phyloP scores from a whole-genome alignment of 2,113 vertebrate genomes.

The Myanophis thanlyinensis region DNA sequence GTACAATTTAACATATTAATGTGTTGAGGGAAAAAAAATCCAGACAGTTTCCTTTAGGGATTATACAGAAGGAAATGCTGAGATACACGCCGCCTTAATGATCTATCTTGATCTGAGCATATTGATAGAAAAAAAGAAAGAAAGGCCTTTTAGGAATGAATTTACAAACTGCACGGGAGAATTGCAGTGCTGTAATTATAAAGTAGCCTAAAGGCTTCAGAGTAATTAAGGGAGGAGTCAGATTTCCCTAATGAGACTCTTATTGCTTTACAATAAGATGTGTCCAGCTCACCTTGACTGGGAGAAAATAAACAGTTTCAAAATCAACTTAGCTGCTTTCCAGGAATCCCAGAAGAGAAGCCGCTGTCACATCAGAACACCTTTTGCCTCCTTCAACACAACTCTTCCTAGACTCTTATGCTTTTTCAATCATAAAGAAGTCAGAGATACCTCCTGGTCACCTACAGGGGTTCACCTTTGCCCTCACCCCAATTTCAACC shows the following conservation, averaged over 20 bases:
- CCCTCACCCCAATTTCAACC: not conserved
- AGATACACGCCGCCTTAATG: slow-evolving; percentile 10
- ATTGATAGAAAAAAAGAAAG: slow-evolving; percentile 47
- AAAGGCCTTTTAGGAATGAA: slow-evolving; percentile 61
- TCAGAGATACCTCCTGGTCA: not conserved
- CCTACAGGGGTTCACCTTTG: not conserved
- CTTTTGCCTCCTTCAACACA: not conserved
- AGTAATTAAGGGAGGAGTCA: slow-evolving; percentile 52
- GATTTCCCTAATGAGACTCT: slow-evolving; percentile 49
- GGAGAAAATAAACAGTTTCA: slow-evolving; percentile 3
- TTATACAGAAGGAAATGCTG: slow-evolving; percentile 48
- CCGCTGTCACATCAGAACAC: not conserved
- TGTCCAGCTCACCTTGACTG: slow-evolving; percentile 42
- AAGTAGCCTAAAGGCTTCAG: slow-evolving; percentile 57
- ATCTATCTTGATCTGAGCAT: slow-evolving; percentile 46
- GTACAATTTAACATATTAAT: slow-evolving; percentile 49
- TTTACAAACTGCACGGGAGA: slow-evolving; percentile 56
- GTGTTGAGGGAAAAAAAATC: slow-evolving; percentile 41
- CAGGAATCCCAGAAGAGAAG: not conserved
- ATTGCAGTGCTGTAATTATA: slow-evolving; percentile 32
- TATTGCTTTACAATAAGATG: slow-evolving; percentile 15
- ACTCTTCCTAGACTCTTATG: not conserved
- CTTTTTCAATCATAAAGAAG: not conserved
- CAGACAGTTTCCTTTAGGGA: slow-evolving; percentile 53
- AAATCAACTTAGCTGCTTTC: not conserved